Evolutionary conservation across 2,888 invertebrate genomes (phyloP).

Genomic region (Eupithecia insigniata): DNA sequence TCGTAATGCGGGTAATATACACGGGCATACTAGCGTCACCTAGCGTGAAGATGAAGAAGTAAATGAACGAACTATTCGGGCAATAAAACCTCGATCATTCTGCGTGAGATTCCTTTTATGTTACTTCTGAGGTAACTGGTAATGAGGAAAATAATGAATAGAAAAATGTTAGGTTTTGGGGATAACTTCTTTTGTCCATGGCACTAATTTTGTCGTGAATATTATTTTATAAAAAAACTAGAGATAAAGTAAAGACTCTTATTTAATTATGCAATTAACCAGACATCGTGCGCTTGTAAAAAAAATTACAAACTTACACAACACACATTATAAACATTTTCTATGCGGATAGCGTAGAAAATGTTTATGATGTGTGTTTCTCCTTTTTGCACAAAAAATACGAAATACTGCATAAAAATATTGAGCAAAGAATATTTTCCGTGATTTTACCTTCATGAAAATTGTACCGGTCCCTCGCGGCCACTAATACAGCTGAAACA

Average conservation of each 20-base stretch:
- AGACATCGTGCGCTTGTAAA: background rate
- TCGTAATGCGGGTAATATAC: slow-evolving; percentile 21
- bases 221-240: background rate
- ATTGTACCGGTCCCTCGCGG: slow-evolving; percentile 57
- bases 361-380: no score
- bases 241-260: background rate
- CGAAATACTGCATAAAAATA: slow-evolving; percentile 14
- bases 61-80: slow-evolving; percentile 26
- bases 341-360: no score
- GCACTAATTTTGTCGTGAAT: background rate
- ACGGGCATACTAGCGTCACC: slow-evolving; percentile 19
- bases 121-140: slow-evolving; percentile 5
- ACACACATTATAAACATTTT: no score
- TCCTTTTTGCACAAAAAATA: background rate
- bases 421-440: slow-evolving; percentile 37
- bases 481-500: slow-evolving; percentile 66
- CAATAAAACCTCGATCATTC: slow-evolving; percentile 20
- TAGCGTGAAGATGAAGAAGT: slow-evolving; percentile 30
- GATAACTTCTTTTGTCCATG: background rate
- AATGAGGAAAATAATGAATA: background rate
- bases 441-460: slow-evolving; percentile 41
- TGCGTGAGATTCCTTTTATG: slow-evolving; percentile 13
- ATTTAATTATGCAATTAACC: background rate
- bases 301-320: no score
- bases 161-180: background rate